Conservation (phyloP, 2,888 invertebrate genomes). For the Tuberolachnus salignus region DNA sequence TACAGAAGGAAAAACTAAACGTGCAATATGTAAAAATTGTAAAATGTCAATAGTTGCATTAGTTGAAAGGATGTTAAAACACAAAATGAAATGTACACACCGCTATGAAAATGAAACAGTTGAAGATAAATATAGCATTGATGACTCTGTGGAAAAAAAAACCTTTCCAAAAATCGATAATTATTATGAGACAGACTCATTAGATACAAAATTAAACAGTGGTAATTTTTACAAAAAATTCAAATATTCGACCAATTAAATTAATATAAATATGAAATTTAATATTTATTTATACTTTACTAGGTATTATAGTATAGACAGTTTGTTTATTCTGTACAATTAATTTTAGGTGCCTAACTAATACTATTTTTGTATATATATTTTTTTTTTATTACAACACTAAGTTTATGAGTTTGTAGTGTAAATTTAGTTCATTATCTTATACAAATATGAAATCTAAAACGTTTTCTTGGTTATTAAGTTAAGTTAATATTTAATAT, state of each 20-base stretch:
- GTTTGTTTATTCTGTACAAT: no score
- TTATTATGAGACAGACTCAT: neutral
- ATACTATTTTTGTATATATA: no score
- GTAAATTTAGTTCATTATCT: neutral
- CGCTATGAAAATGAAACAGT: neutral
- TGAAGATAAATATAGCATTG: neutral
- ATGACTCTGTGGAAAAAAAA: neutral
- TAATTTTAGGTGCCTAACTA: no score
- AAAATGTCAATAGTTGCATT: neutral
- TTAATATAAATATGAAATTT: neutral
- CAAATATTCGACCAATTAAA: neutral
- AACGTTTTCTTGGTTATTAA: neutral
- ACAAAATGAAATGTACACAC: neutral
- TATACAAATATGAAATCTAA: neutral
- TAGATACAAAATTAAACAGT: neutral
- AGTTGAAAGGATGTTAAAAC: slow-evolving; percentile 4
- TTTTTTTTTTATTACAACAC: no score
- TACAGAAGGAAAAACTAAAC: neutral
- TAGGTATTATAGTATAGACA: neutral
- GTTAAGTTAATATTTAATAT: neutral
- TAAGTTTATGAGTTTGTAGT: no score
- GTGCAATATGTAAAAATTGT: neutral
- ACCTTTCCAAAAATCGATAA: neutral
- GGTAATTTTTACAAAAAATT: slow-evolving; percentile 7
- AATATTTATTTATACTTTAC: neutral